These are phyloP conservation scores for Ceriagrion tenellum DNA, from an alignment of 2,888 invertebrate species.

Conservation along the genomic window DNA sequence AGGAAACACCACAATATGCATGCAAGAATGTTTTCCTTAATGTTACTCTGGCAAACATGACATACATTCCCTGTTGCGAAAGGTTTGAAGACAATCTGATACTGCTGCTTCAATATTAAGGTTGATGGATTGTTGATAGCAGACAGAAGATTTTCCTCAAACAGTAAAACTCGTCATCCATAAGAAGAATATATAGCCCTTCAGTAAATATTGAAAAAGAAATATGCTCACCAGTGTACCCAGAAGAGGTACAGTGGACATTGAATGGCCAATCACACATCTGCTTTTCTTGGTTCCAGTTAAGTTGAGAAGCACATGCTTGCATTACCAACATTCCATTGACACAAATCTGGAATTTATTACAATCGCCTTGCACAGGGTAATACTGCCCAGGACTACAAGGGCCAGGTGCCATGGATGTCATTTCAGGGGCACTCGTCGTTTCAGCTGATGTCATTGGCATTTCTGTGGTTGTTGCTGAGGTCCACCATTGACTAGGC, in stretches of 20 bases:
- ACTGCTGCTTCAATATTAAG: too few species aligned
- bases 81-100: too few species aligned
- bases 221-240: constrained; percentile 66
- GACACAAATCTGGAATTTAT: constrained; percentile 88
- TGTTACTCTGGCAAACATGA: too few species aligned
- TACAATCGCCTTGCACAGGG: constrained; percentile 85
- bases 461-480: constrained; percentile 78
- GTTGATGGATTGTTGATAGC: too few species aligned
- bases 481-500: constrained; percentile 74
- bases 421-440: constrained; percentile 73
- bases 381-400: constrained; percentile 89
- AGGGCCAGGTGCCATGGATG: constrained; percentile 70
- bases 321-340: constrained; percentile 86
- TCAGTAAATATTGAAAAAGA: not conserved
- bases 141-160: too few species aligned
- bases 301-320: constrained; percentile 87
- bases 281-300: constrained; percentile 84
- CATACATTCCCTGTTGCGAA: too few species aligned
- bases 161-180: not conserved
- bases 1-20: too few species aligned
- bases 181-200: not conserved
- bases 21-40: too few species aligned
- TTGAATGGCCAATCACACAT: constrained; percentile 89
- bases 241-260: constrained; percentile 81
- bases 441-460: constrained; percentile 79